These are phyloP conservation scores for Phylloscopus trochilus DNA, from an alignment of 2,113 vertebrate species.

Conservation along the genomic window DNA sequence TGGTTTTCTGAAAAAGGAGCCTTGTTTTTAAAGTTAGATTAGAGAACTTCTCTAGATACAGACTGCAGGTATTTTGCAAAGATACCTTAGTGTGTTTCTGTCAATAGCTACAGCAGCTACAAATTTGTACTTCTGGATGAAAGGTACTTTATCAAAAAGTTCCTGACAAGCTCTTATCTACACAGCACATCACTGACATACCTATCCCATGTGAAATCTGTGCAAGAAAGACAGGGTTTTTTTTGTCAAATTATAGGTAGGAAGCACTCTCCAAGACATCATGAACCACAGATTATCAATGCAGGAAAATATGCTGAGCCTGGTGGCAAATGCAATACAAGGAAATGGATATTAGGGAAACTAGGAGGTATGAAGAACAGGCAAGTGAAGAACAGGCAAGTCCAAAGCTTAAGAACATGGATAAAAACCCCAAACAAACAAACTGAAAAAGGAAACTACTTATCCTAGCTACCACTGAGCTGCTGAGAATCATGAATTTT, in stretches of 20 bases:
- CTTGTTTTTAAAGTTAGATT: not conserved
- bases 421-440: not conserved
- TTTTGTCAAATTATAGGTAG: not conserved
- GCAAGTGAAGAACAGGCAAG: not conserved
- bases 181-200: not conserved
- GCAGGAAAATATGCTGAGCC: not conserved
- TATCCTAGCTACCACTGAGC: not conserved
- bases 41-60: not conserved
- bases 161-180: not conserved
- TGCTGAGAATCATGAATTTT: not conserved
- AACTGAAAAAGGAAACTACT: not conserved
- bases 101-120: not conserved
- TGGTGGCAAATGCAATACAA: not conserved
- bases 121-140: not conserved
- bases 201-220: not conserved
- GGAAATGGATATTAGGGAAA: not conserved
- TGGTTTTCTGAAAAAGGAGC: not conserved
- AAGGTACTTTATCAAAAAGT: slow-evolving; percentile 6
- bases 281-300: not conserved
- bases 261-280: not conserved
- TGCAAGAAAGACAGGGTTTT: not conserved
- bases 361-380: not conserved
- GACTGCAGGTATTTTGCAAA: slow-evolving; percentile 2
- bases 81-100: not conserved
- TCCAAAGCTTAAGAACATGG: not conserved